Percentiles rank a stretch among this genome's conserved stretches.
These are phyloP conservation scores for Acleris cristana DNA, from an alignment of 2,888 invertebrate genomes.

Conservation along the genomic window DNA sequence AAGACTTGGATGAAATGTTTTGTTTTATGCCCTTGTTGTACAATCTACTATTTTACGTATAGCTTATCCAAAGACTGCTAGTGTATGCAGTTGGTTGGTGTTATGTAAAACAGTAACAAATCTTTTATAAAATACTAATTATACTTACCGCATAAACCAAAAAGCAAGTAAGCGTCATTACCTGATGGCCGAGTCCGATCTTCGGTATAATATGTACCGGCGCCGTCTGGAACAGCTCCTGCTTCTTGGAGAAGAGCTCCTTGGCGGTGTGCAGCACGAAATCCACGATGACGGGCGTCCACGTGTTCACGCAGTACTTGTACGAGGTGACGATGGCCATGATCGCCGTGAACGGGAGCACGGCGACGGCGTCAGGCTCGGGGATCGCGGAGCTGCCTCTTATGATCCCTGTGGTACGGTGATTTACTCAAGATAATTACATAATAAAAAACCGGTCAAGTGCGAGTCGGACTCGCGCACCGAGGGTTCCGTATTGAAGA, in stretches of 20 bases:
- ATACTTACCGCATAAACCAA: too few relatives aligned
- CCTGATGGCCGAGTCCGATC: slow-evolving; percentile 83
- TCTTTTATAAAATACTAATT: too few relatives aligned
- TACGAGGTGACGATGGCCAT: slow-evolving; percentile 85
- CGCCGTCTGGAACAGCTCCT: slow-evolving; percentile 72
- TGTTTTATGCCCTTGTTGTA: too few relatives aligned
- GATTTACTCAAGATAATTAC: too few relatives aligned
- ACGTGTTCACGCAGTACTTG: slow-evolving; percentile 84
- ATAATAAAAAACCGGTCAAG: too few relatives aligned
- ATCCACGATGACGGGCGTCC: slow-evolving; percentile 84
- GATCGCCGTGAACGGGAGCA: slow-evolving; percentile 83
- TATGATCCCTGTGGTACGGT: slow-evolving; percentile 75
- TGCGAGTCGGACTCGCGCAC: too few relatives aligned
- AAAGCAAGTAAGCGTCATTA: slow-evolving; percentile 38
- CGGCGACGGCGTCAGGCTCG: slow-evolving; percentile 55
- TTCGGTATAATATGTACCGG: slow-evolving; percentile 85
- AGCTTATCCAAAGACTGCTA: too few relatives aligned
- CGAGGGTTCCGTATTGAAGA: too few relatives aligned
- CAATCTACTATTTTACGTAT: too few relatives aligned
- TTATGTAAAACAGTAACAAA: too few relatives aligned
- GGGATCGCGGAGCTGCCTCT: slow-evolving; percentile 75
- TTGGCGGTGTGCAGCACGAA: slow-evolving; percentile 80
- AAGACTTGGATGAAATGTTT: too few relatives aligned
- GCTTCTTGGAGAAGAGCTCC: slow-evolving; percentile 69
- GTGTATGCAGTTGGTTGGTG: too few relatives aligned